phyloP scores from a whole-genome alignment of 1,140 invertebrate genomes.

The Anoplolepis gracilipes region DNA sequence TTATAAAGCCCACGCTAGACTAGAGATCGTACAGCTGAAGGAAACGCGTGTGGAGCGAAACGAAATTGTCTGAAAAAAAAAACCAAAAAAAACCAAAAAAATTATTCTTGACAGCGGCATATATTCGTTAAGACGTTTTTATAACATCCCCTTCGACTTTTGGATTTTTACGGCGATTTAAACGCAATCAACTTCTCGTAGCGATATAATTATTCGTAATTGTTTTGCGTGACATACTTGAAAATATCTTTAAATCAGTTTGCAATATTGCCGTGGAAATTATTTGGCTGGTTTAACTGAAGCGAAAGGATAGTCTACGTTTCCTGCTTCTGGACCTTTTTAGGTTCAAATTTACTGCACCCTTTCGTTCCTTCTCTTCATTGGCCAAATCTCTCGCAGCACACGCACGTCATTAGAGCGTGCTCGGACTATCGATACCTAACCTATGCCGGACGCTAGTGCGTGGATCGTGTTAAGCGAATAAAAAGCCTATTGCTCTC shows the following conservation, averaged over 20 bases:
- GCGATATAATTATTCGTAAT: background rate
- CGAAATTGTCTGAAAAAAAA: constrained; percentile 44
- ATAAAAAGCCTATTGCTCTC: constrained; percentile 81
- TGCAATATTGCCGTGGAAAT: constrained; percentile 1
- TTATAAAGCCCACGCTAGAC: constrained; percentile 57
- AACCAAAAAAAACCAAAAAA: too few relatives aligned
- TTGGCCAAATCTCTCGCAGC: constrained; percentile 84
- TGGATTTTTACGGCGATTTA: background rate
- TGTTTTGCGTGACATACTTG: background rate
- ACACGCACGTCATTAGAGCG: constrained; percentile 84
- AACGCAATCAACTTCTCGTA: background rate
- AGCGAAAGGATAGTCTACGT: background rate
- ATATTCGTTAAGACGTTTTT: constrained; percentile 41
- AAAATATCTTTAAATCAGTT: constrained; percentile 3
- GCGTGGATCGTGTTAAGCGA: constrained; percentile 80
- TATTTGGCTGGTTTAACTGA: constrained; percentile 22
- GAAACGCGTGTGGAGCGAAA: constrained; percentile 1
- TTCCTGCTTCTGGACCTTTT: constrained; percentile 66
- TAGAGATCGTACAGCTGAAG: constrained; percentile 21
- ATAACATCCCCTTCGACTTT: background rate
- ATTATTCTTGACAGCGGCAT: background rate
- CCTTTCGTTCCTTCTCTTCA: constrained; percentile 75
- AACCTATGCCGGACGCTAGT: constrained; percentile 78
- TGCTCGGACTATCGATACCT: constrained; percentile 81
- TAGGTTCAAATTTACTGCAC: constrained; percentile 70